Evolutionary conservation across 2,797 vertebrate species (phyloP).

Genomic region (Myotis pilosus): DNA sequence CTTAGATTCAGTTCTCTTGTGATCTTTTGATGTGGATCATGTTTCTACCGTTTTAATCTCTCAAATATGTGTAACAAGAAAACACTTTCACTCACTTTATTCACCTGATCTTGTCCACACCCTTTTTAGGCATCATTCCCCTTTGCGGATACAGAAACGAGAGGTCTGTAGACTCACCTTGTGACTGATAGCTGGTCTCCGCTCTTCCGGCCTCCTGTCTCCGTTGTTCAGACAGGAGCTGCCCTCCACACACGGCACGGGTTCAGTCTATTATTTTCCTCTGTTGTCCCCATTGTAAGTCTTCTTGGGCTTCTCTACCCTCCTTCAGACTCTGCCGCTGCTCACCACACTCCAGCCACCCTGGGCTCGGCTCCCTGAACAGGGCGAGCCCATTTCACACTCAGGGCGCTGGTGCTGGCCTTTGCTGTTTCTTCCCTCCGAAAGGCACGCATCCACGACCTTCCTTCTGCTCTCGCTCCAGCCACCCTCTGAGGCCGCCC

Average conservation of each 20-base stretch:
- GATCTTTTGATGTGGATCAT: not conserved
- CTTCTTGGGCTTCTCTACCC: not conserved
- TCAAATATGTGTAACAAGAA: not conserved
- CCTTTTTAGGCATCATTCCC: not conserved
- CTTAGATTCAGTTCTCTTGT: not conserved
- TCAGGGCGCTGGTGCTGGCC: too few relatives aligned
- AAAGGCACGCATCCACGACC: too few relatives aligned
- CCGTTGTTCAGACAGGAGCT: not conserved
- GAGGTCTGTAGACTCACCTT: not conserved
- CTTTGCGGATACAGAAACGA: not conserved
- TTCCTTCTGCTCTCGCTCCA: not conserved
- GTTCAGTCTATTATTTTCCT: not conserved
- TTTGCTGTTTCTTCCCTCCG: not conserved
- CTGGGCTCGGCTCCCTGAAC: not conserved
- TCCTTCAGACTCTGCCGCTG: not conserved
- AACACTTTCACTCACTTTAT: not conserved
- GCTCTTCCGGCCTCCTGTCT: not conserved
- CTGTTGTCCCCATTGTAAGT: not conserved
- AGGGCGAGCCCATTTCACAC: not conserved
- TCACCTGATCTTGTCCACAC: not conserved
- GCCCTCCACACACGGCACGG: too few relatives aligned
- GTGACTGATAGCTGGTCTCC: not conserved
- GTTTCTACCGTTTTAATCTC: not conserved
- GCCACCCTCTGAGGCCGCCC: not conserved
- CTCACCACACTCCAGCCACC: not conserved